Base-by-base conservation (phyloP, 1,140 invertebrate genomes). In the Conus betulinus region DNA sequence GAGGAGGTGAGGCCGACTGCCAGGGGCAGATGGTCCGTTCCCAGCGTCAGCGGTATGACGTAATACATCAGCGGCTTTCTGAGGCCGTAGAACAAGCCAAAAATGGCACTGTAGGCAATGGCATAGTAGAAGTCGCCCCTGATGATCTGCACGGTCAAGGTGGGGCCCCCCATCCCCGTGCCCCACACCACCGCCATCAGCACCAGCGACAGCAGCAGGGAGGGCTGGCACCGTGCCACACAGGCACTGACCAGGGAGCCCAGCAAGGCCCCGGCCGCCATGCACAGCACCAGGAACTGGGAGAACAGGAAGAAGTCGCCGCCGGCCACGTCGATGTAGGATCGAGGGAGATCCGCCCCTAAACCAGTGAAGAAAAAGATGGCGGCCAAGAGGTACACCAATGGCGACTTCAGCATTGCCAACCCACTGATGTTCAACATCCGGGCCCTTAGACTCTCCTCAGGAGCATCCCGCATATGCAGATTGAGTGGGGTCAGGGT, bases 21-120 rank as follows among this genome's bases (percentile, higher is more conserved):
- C 52, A 83, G 53, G 52, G 52, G 52, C 81, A 83, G 81, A 51
- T 83, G 81, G 81, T 83, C 81, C 81, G 39, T 51, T 13, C 81
- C 81, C 52, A 83, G 20, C 5, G 55, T 51, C 23, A 83, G 81
- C 53, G 53, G 52, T 17, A 83, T 60, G 81, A 57, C 55, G 81
- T n/a, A 27, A 20, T 27, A 23, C 81, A 83, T 17, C 81, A 83
- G 52, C 5, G 81, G 81, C 7, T 13, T 15, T n/a, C 81, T 55
- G 8, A 83, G 20, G 6, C 81, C 76, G 2, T 13, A 5, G 8
- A 79, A 51, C 76, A 79, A 15, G 10, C 76, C 76, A 79, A 39
- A 79, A 0, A 79, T n/a, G 5, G 39, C 23, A 25, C 76, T 25
- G 39, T 79, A 79, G 25, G 76, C 13, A 20, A 79, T 51, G 27